Evolutionary conservation across 2,888 invertebrate species (phyloP).

Genomic region (Platycheirus albimanus): DNA sequence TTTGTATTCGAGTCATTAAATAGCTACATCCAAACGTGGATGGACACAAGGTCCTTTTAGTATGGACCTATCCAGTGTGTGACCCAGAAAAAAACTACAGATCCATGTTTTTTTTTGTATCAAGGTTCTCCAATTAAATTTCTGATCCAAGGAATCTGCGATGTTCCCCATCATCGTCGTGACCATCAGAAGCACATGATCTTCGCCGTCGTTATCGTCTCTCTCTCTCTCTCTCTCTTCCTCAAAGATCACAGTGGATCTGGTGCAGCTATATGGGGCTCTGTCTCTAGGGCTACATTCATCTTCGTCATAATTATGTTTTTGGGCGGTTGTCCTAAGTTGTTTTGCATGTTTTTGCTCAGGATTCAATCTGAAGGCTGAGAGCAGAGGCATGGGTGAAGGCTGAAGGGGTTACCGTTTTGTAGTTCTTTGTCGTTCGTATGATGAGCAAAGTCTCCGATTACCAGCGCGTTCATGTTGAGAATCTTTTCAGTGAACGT

Average conservation of each 20-base stretch:
- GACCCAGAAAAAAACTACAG: conserved; percentile 54
- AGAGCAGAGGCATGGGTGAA: too few relatives aligned
- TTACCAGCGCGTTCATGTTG: conserved; percentile 54
- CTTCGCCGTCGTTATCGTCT: conserved; percentile 13
- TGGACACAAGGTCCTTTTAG: conserved; percentile 20
- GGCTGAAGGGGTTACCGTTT: conserved; percentile 15
- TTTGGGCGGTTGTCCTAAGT: conserved; percentile 72
- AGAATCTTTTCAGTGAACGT: conserved; percentile 66
- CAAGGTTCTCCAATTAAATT: conserved; percentile 63
- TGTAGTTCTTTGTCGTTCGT: conserved; percentile 45
- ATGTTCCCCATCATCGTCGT: conserved; percentile 60
- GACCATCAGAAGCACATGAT: conserved; percentile 60
- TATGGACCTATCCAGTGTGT: conserved; percentile 37
- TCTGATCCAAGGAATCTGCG: conserved; percentile 58
- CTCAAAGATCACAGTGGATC: conserved; percentile 25
- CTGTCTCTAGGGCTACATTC: conserved; percentile 73
- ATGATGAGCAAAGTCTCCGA: conserved; percentile 58
- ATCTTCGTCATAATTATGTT: conserved; percentile 74
- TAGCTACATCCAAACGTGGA: background rate
- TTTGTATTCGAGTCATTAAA: conserved; percentile 64
- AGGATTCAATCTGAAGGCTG: background rate
- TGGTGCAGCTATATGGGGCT: conserved; percentile 42
- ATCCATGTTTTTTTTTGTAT: conserved; percentile 23
- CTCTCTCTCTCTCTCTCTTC: conserved; percentile 3
- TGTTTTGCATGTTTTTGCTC: conserved; percentile 68